Evolutionary conservation across 2,888 invertebrate genomes (phyloP).

Genomic region (Dorcus hopei): DNA sequence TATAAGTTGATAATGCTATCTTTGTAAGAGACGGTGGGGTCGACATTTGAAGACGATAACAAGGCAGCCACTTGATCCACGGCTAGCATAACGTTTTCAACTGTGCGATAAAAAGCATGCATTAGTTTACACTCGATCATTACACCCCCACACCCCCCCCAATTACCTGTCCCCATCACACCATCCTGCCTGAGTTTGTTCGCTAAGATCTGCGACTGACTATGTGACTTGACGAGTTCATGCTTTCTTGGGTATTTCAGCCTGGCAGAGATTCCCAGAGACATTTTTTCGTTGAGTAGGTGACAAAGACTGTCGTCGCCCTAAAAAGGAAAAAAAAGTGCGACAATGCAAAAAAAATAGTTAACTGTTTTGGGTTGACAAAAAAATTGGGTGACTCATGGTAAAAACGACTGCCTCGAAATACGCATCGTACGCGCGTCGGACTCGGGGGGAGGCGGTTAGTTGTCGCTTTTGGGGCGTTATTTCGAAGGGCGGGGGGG

Average conservation of each 20-base stretch:
- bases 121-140: neutral
- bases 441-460: neutral
- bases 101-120: conserved; percentile 49
- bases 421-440: neutral
- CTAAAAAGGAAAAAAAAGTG: conserved; percentile 22
- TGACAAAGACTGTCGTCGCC: conserved; percentile 21
- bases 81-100: conserved; percentile 78
- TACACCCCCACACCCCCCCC: neutral
- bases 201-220: conserved; percentile 47
- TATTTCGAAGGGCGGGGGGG: neutral
- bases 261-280: conserved; percentile 46
- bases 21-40: conserved; percentile 59
- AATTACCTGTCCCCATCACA: conserved; percentile 45
- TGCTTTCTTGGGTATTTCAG: conserved; percentile 47
- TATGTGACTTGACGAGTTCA: conserved; percentile 46
- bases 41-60: conserved; percentile 71
- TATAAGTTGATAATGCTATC: conserved; percentile 75
- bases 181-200: conserved; percentile 49
- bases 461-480: neutral
- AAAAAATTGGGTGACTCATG: conserved; percentile 37
- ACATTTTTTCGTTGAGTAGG: conserved; percentile 37
- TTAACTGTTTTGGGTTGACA: conserved; percentile 7
- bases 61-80: conserved; percentile 78
- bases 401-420: conserved; percentile 24
- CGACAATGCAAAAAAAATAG: conserved; percentile 18